Evolutionary conservation across 1,140 invertebrate species (phyloP).

Genomic region (Caenorhabditis briggsae): DNA sequence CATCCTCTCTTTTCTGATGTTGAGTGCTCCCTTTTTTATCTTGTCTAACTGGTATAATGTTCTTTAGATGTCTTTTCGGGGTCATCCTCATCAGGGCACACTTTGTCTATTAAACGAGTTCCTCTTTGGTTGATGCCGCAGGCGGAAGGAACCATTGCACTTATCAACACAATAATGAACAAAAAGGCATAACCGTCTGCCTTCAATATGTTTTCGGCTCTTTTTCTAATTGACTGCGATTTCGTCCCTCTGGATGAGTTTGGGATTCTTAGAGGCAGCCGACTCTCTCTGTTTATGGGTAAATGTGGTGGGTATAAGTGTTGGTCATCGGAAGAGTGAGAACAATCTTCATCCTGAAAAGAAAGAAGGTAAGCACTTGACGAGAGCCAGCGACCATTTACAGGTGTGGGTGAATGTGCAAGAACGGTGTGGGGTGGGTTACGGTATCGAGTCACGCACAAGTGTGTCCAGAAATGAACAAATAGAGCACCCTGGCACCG

Average conservation of each 20-base stretch:
- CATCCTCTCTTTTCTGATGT: conserved; percentile 2
- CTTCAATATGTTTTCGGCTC: conserved; percentile 19
- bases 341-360: conserved; percentile 55
- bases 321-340: neutral
- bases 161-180: conserved; percentile 3
- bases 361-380: conserved; percentile 36
- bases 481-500: conserved; percentile 40
- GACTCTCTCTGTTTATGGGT: neutral
- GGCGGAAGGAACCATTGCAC: neutral
- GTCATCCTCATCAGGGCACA: neutral
- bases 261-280: conserved; percentile 39
- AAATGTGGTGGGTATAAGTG: conserved; percentile 21
- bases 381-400: conserved; percentile 56
- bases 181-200: conserved; percentile 28
- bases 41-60: conserved; percentile 40
- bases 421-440: neutral
- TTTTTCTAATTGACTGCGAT: conserved; percentile 39
- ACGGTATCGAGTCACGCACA: conserved; percentile 40
- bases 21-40: conserved; percentile 26
- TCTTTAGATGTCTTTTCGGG: neutral
- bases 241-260: neutral
- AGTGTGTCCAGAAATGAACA: conserved; percentile 46
- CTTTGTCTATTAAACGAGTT: conserved; percentile 50
- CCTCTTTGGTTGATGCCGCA: neutral
- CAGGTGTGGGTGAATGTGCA: conserved; percentile 15